Percentiles rank a stretch among this genome's conserved stretches.
Conservation (phyloP, 2,113 vertebrate species). For the Tapirus terrestris region DNA sequence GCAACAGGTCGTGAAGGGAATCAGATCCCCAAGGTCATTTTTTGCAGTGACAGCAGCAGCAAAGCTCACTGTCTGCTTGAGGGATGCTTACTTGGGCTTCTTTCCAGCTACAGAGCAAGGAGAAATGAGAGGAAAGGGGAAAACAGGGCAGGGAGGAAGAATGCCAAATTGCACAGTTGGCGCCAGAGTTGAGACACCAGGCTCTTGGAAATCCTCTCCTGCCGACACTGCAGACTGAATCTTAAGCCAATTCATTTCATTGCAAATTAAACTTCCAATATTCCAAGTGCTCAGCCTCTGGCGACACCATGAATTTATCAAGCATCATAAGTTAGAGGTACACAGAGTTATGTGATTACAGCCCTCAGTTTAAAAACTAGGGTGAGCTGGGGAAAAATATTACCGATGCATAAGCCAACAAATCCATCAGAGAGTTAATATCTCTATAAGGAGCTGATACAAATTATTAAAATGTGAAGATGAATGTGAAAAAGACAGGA, state of each 20-base stretch:
- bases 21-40: slow-evolving; percentile 81
- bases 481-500: not conserved
- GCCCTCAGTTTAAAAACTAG: not conserved
- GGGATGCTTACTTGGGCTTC: slow-evolving; percentile 69
- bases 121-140: not conserved
- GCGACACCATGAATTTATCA: not conserved
- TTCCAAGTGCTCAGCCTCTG: slow-evolving; percentile 22
- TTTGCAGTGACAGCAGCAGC: slow-evolving; percentile 83
- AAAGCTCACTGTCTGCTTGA: slow-evolving; percentile 67
- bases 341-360: not conserved
- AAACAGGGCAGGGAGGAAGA: not conserved
- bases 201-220: not conserved
- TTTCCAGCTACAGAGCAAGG: slow-evolving; percentile 80
- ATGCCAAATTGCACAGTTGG: accelerated
- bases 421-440: not conserved
- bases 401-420: not conserved
- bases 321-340: not conserved
- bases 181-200: not conserved
- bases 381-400: not conserved
- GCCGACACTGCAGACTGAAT: not conserved
- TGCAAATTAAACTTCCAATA: slow-evolving; percentile 58
- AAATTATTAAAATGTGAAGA: slow-evolving; percentile 1
- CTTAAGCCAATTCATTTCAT: slow-evolving; percentile 53
- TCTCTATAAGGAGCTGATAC: not conserved
- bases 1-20: slow-evolving; percentile 84